Evolutionary conservation across 2,888 invertebrate genomes (phyloP).

Genomic region (Flabesymbios commensalis): DNA sequence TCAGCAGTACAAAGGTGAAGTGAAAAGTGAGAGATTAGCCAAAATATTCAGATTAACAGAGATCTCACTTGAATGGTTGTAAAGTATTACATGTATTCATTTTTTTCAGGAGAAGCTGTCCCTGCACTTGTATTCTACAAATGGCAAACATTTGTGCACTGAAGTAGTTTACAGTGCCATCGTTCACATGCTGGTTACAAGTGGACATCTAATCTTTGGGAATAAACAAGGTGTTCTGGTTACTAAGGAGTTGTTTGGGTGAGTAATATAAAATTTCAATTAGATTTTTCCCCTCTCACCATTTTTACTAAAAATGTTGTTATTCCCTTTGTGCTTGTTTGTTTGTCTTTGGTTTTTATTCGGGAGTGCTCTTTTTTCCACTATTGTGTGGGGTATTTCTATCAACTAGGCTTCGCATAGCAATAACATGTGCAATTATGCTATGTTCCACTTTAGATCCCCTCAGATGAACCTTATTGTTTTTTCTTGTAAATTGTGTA

Average conservation of each 20-base stretch:
- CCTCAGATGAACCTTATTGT: too few species aligned
- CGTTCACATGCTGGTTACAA: slow-evolving; percentile 53
- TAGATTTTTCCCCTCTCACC: not conserved
- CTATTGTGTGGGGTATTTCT: not conserved
- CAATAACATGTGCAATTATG: too few species aligned
- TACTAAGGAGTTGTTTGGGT: slow-evolving; percentile 59
- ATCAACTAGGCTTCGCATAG: not conserved
- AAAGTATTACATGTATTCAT: not conserved
- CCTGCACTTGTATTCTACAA: slow-evolving; percentile 57
- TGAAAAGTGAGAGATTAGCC: too few species aligned
- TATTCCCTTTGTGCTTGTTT: not conserved
- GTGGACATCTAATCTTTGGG: slow-evolving; percentile 56
- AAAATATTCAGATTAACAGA: too few species aligned
- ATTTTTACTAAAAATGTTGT: not conserved
- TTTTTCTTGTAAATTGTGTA: too few species aligned
- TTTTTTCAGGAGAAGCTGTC: slow-evolving; percentile 11
- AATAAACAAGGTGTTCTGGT: slow-evolving; percentile 53
- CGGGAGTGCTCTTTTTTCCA: too few species aligned
- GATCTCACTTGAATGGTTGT: too few species aligned
- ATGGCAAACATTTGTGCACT: slow-evolving; percentile 55
- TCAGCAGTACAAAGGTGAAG: too few species aligned
- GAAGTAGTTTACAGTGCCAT: slow-evolving; percentile 43
- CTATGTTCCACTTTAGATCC: too few species aligned
- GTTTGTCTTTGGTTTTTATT: too few species aligned
- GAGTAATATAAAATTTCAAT: slow-evolving; percentile 32